These are phyloP conservation scores for Meles meles DNA, from an alignment of 2,113 vertebrate species.

Conservation along the genomic window DNA sequence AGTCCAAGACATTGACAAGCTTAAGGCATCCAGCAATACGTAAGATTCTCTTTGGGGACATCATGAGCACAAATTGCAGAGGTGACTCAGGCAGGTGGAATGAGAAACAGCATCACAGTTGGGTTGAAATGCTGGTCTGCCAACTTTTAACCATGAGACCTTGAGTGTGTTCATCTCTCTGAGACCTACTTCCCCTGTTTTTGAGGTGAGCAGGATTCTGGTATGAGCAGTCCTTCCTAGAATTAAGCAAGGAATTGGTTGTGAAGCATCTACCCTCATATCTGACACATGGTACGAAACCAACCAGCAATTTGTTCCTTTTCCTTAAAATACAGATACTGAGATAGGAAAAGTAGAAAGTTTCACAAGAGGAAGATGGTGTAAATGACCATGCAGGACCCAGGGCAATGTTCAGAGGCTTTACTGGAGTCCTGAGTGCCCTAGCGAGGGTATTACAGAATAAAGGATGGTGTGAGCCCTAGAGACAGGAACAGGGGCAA, in stretches of 20 bases:
- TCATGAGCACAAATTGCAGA: not conserved
- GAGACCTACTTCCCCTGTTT: not conserved
- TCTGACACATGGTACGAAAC: not conserved
- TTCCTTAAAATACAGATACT: not conserved
- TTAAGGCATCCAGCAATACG: not conserved
- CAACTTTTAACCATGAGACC: not conserved
- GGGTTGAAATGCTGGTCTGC: not conserved
- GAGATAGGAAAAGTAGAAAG: not conserved
- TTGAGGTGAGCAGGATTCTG: not conserved
- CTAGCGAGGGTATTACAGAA: not conserved
- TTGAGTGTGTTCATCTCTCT: too few relatives aligned
- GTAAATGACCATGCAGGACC: rapidly evolving
- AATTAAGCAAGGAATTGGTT: not conserved
- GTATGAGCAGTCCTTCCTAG: not conserved
- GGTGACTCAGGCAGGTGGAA: not conserved
- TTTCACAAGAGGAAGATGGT: not conserved
- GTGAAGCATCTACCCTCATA: not conserved
- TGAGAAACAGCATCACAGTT: not conserved
- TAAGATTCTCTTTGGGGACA: too few relatives aligned
- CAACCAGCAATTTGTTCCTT: not conserved
- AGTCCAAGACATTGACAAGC: not conserved
- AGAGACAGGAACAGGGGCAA: not conserved
- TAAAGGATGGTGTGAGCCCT: too few relatives aligned
- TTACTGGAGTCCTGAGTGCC: not conserved
- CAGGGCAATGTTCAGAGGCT: rapidly evolving